Percentiles rank a stretch among this genome's conserved stretches.
These are phyloP conservation scores for Cheumatopsyche charites DNA, from an alignment of 1,140 invertebrate species.

Conservation along the genomic window DNA sequence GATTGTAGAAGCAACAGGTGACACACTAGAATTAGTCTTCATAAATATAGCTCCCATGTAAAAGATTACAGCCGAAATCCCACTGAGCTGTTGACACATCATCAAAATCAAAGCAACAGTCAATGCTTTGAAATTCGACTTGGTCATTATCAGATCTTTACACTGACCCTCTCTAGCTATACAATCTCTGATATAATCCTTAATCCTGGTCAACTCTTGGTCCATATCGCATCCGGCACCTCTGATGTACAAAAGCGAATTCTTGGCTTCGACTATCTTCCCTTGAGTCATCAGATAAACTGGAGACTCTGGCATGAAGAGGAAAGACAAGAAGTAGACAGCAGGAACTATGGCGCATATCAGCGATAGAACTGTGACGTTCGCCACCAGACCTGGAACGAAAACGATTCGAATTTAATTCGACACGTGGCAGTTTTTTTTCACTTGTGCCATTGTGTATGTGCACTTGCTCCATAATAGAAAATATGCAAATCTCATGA, in stretches of 20 bases:
- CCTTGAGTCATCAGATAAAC: conserved; percentile 62
- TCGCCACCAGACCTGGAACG: conserved; percentile 63
- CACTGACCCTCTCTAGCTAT: conserved; percentile 56
- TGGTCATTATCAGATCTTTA: conserved; percentile 56
- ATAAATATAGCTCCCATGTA: conserved; percentile 75
- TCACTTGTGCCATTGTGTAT: neutral
- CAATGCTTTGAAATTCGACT: conserved; percentile 61
- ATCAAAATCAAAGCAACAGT: conserved; percentile 69
- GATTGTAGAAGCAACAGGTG: conserved; percentile 62
- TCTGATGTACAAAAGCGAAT: conserved; percentile 69
- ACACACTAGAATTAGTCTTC: conserved; percentile 58
- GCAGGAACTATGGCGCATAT: conserved; percentile 71
- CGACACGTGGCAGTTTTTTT: neutral
- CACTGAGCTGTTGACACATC: conserved; percentile 82
- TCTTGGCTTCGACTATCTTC: conserved; percentile 63
- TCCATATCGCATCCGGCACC: conserved; percentile 73
- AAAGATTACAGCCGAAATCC: conserved; percentile 82
- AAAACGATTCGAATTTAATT: conserved; percentile 8
- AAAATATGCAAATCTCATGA: neutral
- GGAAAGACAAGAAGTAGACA: conserved; percentile 69
- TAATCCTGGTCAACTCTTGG: conserved; percentile 65
- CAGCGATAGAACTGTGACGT: conserved; percentile 67
- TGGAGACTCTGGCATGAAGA: conserved; percentile 82
- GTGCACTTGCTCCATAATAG: neutral
- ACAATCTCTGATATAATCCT: conserved; percentile 56